Conservation (phyloP, 2,113 vertebrate genomes). For the Emydocephalus ijimae region DNA sequence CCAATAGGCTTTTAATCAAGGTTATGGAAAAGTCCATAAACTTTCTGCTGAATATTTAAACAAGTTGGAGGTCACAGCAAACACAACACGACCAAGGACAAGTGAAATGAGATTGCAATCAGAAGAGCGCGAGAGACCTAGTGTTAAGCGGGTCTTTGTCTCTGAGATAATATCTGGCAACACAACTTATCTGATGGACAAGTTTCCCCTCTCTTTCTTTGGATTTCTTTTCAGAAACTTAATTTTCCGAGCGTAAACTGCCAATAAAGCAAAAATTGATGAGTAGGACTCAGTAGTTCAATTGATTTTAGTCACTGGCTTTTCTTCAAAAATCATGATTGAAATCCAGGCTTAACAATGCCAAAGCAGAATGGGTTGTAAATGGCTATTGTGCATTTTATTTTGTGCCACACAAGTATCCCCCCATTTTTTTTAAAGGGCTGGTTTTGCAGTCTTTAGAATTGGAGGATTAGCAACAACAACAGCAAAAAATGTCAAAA, state of each 20-base stretch:
- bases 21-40: conserved; percentile 71
- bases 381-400: background rate
- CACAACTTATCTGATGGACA: conserved; percentile 57
- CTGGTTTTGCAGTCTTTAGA: background rate
- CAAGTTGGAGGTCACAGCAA: conserved; percentile 64
- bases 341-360: conserved; percentile 43
- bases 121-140: conserved; percentile 55
- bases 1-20: conserved; percentile 69
- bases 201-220: conserved; percentile 1
- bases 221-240: conserved; percentile 49
- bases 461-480: background rate
- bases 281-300: conserved; percentile 50
- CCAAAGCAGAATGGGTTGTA: background rate
- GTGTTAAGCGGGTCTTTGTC: conserved; percentile 66
- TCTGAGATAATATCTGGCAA: conserved; percentile 59
- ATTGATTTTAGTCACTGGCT: conserved; percentile 41
- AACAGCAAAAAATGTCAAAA: background rate
- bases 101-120: conserved; percentile 71
- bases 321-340: conserved; percentile 43
- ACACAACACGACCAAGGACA: conserved; percentile 65
- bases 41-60: conserved; percentile 73
- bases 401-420: background rate
- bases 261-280: conserved; percentile 45
- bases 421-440: background rate
- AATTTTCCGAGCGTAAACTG: conserved; percentile 56